Base-by-base conservation (phyloP, 2,797 vertebrate species). In the Esox lucius region DNA sequence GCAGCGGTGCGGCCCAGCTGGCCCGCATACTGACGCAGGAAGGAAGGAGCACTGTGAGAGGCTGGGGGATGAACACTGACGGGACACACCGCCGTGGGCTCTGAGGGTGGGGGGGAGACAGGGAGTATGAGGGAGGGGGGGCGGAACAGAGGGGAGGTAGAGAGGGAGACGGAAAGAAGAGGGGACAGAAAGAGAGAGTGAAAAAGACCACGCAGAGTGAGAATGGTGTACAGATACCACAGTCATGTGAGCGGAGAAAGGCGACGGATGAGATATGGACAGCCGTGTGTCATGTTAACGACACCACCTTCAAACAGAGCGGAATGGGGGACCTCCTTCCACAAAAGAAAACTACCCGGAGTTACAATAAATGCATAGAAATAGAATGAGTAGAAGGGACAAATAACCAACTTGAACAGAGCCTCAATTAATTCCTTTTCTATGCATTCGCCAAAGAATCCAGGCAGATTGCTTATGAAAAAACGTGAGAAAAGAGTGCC, bases 41-140 rank as follows among this genome's bases (percentile, higher is more conserved):
- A 94, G 80, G 94, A 94, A 81, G 93, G 94, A 81, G 93, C 92
- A 28, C 94, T 94, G 89, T 94, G 93, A 75, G 94, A 94, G 84
- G 93, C 92, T 11, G 93, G 92, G 85, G 93, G 94, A 85, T 92
- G 93, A 74, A 82, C 22, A 24, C 22, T 59, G 22, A 59, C 77
- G 70, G 90, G 77, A 72, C 91, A 87, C 91, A 90, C 91, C 84
- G 90, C 87, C 91, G 92, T 85, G 74, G 92, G 89, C 88, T 93
- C 94, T 94, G 91, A 87, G 83, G 82, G 74, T 26, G 53, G 16
- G 64, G n/a, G 13, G n/a, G 15, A 4, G 64, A 2, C 3, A n/a
- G 35, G 59, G 33, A 49, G 28, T 2, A 31, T 11, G 22, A 48
- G 42, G 59, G 1, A 28, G 35, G 13, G 17, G 28, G 22, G 22